Conservation (phyloP, 2,888 invertebrate species). For the Diarsia mendica region DNA sequence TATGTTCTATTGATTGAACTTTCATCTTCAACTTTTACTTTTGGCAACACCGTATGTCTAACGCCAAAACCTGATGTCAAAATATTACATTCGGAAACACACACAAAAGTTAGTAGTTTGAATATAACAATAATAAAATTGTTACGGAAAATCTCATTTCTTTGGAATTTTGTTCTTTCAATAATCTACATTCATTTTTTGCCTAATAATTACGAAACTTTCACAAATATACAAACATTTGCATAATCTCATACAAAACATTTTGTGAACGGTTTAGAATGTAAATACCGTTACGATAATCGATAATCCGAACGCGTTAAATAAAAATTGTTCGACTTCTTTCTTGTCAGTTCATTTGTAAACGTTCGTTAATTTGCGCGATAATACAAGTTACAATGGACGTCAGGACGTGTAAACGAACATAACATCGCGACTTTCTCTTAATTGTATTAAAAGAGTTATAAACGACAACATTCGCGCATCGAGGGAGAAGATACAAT, state of each 20-base stretch:
- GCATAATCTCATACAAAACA: background rate
- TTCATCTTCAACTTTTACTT: background rate
- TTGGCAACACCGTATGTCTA: background rate
- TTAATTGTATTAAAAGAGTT: constrained; percentile 68
- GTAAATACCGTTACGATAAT: constrained; percentile 15
- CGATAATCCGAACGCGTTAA: constrained; percentile 47
- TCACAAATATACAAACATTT: accelerated
- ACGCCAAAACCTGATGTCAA: constrained; percentile 38
- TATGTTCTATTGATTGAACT: background rate
- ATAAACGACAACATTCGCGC: constrained; percentile 48
- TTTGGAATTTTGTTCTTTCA: no score
- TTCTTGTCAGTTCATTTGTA: constrained; percentile 66
- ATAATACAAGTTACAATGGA: constrained; percentile 77
- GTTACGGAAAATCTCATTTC: background rate
- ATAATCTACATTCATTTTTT: no score
- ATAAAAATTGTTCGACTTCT: constrained; percentile 56
- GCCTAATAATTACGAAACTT: background rate
- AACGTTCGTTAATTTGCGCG: constrained; percentile 75
- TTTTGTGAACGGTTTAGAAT: background rate
- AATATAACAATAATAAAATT: no score
- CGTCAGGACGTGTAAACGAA: constrained; percentile 79
- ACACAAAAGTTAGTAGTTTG: background rate
- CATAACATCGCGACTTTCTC: constrained; percentile 73
- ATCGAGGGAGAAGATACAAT: constrained; percentile 51
- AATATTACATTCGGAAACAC: constrained; percentile 28